Conservation (phyloP, 2,888 invertebrate species). For the Diplazon laetatorius region DNA sequence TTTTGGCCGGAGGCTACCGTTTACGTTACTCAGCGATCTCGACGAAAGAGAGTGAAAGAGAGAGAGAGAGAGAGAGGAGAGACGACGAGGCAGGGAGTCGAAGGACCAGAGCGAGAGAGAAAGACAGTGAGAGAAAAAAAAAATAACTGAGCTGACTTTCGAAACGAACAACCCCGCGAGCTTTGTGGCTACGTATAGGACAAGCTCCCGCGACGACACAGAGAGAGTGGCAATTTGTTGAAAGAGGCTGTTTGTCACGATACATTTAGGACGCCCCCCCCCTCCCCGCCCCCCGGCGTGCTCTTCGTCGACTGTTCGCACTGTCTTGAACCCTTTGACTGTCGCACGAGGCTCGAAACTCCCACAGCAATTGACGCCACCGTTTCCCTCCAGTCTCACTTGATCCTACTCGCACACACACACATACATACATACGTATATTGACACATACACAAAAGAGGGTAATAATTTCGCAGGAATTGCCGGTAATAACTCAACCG, state of each 20-base stretch:
- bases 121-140: conserved; percentile 10
- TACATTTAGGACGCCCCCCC: conserved; percentile 70
- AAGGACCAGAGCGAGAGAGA: conserved; percentile 15
- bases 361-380: conserved; percentile 41
- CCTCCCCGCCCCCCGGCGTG: not conserved
- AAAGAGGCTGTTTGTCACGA: conserved; percentile 71
- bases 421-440: no score
- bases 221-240: conserved; percentile 75
- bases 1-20: conserved; percentile 53
- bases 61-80: conserved; percentile 1
- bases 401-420: not conserved
- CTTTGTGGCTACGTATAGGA: conserved; percentile 73
- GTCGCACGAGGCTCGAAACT: conserved; percentile 46
- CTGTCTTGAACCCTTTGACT: conserved; percentile 60
- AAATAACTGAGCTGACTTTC: conserved; percentile 42
- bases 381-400: conserved; percentile 38
- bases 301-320: conserved; percentile 1
- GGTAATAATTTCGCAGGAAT: no score
- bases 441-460: no score
- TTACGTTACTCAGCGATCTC: conserved; percentile 71
- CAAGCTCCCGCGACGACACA: conserved; percentile 70
- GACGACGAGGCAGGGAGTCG: not conserved
- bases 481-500: no score
- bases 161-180: conserved; percentile 67
- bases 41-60: conserved; percentile 41